phyloP scores from a whole-genome alignment of 1,140 invertebrate genomes.

The Drosophila ananassae region DNA sequence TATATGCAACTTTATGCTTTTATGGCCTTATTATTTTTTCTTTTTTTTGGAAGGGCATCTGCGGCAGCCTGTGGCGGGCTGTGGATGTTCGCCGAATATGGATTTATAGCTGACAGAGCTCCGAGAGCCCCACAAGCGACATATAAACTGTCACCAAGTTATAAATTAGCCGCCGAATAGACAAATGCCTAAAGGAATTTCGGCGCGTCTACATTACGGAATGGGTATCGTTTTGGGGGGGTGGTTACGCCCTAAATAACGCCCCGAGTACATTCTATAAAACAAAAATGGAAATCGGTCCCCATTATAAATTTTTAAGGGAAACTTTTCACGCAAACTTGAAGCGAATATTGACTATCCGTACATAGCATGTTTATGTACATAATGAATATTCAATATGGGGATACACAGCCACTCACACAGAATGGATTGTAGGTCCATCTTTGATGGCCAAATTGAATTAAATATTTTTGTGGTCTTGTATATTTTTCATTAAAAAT shows the following conservation, averaged over 20 bases:
- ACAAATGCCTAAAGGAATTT: slow-evolving; percentile 52
- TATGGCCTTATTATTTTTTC: slow-evolving; percentile 36
- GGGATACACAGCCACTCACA: background rate
- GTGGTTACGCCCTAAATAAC: background rate
- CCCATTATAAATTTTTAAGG: background rate
- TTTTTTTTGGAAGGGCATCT: slow-evolving; percentile 18
- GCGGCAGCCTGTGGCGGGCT: slow-evolving; percentile 16
- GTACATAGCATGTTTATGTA: background rate
- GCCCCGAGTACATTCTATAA: background rate
- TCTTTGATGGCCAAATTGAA: slow-evolving; percentile 58
- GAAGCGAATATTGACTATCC: background rate
- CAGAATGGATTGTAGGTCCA: slow-evolving; percentile 1
- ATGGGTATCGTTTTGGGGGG: slow-evolving; percentile 1
- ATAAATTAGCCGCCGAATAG: slow-evolving; percentile 49
- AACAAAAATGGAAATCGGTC: background rate
- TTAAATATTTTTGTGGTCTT: slow-evolving; percentile 65
- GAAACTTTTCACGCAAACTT: background rate
- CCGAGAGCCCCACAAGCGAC: slow-evolving; percentile 42
- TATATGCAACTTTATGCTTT: slow-evolving; percentile 74
- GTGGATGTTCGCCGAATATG: slow-evolving; percentile 57
- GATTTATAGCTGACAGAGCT: slow-evolving; percentile 68
- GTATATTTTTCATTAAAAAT: slow-evolving; percentile 77
- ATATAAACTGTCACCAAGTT: slow-evolving; percentile 63
- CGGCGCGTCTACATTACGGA: slow-evolving; percentile 22
- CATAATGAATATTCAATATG: background rate